These are phyloP conservation scores for Eutrigla gurnardus DNA, from an alignment of 2,797 vertebrate genomes.

Conservation along the genomic window DNA sequence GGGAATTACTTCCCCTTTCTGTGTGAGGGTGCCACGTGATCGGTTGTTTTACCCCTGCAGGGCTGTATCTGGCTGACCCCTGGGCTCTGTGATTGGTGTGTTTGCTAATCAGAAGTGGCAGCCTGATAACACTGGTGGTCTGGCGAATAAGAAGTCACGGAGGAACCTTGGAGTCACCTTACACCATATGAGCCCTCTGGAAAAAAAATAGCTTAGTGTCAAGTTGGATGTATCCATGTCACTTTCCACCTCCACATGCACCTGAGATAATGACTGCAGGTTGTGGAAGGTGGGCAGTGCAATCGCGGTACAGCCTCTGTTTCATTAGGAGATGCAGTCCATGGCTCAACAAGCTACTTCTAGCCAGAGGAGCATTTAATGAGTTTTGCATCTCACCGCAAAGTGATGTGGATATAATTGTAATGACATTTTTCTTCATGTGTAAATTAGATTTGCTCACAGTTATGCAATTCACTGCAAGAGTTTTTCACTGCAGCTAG, in stretches of 20 bases:
- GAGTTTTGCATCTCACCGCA: conserved; percentile 38
- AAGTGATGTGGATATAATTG: conserved; percentile 44
- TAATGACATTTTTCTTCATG: conserved; percentile 55
- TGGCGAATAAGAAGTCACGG: conserved; percentile 53
- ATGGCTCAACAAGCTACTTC: conserved; percentile 52
- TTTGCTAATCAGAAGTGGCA: conserved; percentile 74
- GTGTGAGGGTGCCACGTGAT: conserved; percentile 45
- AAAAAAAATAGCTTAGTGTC: conserved; percentile 24
- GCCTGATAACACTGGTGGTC: conserved; percentile 71
- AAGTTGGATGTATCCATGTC: conserved; percentile 43
- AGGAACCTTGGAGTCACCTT: conserved; percentile 75
- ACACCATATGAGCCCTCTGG: conserved; percentile 25
- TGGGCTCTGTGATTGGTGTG: conserved; percentile 66
- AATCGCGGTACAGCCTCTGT: conserved; percentile 11
- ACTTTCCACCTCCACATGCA: conserved; percentile 26
- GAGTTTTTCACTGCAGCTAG: not conserved
- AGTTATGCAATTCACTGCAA: conserved; percentile 41
- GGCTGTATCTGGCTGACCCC: conserved; percentile 48
- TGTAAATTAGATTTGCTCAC: conserved; percentile 58
- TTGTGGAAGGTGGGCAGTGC: not conserved
- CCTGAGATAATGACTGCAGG: conserved; percentile 39
- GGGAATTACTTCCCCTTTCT: conserved; percentile 24
- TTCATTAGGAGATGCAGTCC: conserved; percentile 27
- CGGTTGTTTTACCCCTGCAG: conserved; percentile 50
- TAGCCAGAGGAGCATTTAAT: conserved; percentile 35